Conservation (phyloP, 2,888 invertebrate genomes). For the Globia sparganii region DNA sequence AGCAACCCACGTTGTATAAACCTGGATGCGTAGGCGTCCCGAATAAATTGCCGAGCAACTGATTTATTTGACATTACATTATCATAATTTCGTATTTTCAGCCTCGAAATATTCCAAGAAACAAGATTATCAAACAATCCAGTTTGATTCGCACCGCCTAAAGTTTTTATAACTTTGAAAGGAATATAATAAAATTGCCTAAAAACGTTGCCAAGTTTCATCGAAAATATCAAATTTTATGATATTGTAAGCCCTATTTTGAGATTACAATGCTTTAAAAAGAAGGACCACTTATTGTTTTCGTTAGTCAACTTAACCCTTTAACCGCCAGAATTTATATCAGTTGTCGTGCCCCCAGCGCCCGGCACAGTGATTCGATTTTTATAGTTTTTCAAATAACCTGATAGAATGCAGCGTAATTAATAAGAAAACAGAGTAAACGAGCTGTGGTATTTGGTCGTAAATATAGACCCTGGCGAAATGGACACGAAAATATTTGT, state of each 20-base stretch:
- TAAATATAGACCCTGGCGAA: too few relatives aligned
- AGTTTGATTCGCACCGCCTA: constrained; percentile 27
- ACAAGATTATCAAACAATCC: constrained; percentile 41
- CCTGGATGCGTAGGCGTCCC: neutral
- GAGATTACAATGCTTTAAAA: constrained; percentile 8
- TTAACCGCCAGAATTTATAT: too few relatives aligned
- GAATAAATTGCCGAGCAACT: constrained; percentile 27
- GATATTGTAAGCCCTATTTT: constrained; percentile 30
- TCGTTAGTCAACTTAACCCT: neutral
- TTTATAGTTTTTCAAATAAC: too few relatives aligned
- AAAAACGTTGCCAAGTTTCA: constrained; percentile 32
- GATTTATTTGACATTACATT: constrained; percentile 40
- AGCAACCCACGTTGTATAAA: neutral
- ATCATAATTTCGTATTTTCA: constrained; percentile 36
- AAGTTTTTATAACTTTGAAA: constrained; percentile 37
- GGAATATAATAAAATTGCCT: constrained; percentile 42
- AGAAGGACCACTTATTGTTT: neutral
- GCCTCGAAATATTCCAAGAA: constrained; percentile 29
- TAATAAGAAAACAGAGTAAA: too few relatives aligned
- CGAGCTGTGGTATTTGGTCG: too few relatives aligned
- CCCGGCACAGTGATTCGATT: too few relatives aligned
- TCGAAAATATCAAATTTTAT: constrained; percentile 13
- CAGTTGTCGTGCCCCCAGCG: too few relatives aligned
- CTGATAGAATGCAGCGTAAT: too few relatives aligned
- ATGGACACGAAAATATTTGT: too few relatives aligned